phyloP scores from a whole-genome alignment of 2,888 invertebrate genomes.

The Cantharis lateralis region DNA sequence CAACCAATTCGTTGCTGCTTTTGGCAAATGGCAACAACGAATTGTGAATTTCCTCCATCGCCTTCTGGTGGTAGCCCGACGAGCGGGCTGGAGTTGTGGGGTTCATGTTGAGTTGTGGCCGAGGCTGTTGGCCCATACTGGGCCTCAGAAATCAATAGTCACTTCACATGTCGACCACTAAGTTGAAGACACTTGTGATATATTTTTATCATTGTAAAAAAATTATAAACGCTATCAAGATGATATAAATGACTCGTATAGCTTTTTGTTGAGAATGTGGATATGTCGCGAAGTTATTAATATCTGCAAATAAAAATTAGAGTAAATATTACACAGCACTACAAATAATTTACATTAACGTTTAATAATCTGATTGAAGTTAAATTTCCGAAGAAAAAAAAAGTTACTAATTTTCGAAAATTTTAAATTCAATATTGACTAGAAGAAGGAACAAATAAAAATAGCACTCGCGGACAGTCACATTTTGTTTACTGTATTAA shows the following conservation, averaged over 20 bases:
- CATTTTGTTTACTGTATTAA: neutral
- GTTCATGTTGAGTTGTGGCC: constrained; percentile 62
- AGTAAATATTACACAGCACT: neutral
- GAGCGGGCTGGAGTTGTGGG: constrained; percentile 61
- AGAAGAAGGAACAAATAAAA: too few relatives aligned
- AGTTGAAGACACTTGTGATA: constrained; percentile 20
- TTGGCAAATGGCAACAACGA: constrained; percentile 82
- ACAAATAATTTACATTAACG: neutral
- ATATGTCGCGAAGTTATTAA: neutral
- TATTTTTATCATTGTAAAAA: constrained; percentile 13
- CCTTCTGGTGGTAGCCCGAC: constrained; percentile 84
- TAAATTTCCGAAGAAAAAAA: too few relatives aligned
- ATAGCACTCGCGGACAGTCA: too few relatives aligned
- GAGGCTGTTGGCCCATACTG: constrained; percentile 60
- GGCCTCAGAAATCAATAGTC: constrained; percentile 44
- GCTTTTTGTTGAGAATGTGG: neutral
- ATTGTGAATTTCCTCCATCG: constrained; percentile 84
- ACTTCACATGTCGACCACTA: constrained; percentile 26
- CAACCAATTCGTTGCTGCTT: constrained; percentile 65
- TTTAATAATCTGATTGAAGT: neutral
- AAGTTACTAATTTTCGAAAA: too few relatives aligned
- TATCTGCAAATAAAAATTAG: neutral
- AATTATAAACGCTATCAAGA: neutral
- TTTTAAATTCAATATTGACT: too few relatives aligned
- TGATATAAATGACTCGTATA: neutral